Percentiles rank a stretch among this genome's conserved stretches.
Conservation (phyloP, 2,113 vertebrate genomes). For the Recurvirostra avosetta region DNA sequence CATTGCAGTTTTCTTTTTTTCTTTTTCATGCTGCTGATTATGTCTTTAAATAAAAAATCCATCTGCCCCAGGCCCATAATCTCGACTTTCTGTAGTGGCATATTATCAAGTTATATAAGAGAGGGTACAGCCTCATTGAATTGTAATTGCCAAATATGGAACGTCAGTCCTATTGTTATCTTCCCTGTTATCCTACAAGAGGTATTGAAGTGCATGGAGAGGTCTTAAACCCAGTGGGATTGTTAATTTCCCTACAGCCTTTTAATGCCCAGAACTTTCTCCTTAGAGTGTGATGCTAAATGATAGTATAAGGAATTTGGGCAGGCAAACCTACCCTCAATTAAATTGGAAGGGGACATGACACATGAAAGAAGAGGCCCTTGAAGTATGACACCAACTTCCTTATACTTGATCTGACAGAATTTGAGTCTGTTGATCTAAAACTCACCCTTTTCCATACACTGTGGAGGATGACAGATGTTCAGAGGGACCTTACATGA, state of each 20-base stretch:
- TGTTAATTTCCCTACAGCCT: background rate
- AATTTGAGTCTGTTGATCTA: background rate
- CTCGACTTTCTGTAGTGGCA: background rate
- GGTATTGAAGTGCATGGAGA: background rate
- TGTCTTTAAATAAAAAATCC: background rate
- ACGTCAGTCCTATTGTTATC: background rate
- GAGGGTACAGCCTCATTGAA: background rate
- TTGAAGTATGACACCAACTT: background rate
- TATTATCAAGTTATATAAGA: background rate
- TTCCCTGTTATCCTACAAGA: background rate
- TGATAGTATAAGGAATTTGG: background rate
- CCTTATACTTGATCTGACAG: background rate
- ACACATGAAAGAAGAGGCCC: background rate
- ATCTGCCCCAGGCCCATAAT: background rate
- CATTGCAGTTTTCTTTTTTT: background rate
- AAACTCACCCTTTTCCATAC: background rate
- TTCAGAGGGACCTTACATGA: constrained; percentile 27
- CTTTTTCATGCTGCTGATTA: background rate
- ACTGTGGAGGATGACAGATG: constrained; percentile 18
- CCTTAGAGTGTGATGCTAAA: background rate
- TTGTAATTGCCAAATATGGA: background rate
- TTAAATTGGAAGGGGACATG: background rate
- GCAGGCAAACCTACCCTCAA: background rate
- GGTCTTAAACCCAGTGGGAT: background rate
- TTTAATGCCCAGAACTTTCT: background rate